Evolutionary conservation across 2,797 vertebrate species (phyloP).

Genomic region (Picus viridis): DNA sequence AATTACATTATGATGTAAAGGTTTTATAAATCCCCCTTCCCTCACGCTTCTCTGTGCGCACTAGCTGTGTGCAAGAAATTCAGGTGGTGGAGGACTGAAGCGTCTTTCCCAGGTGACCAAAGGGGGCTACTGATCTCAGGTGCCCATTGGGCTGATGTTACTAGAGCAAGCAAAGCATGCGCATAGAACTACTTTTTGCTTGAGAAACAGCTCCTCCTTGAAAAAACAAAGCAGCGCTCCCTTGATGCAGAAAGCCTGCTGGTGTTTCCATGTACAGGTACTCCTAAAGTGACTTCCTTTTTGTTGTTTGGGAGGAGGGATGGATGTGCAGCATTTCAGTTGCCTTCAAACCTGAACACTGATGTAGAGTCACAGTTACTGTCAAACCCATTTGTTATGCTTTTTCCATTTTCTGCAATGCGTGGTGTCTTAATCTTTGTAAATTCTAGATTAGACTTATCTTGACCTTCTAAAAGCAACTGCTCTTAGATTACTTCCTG

Average conservation of each 20-base stretch:
- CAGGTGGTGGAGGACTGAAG: background rate
- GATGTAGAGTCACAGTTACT: background rate
- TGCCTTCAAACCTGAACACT: background rate
- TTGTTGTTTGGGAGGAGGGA: background rate
- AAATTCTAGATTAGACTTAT: background rate
- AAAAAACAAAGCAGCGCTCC: background rate
- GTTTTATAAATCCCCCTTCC: background rate
- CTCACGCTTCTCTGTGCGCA: background rate
- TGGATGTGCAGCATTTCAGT: background rate
- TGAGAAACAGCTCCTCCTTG: background rate
- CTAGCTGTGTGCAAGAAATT: background rate
- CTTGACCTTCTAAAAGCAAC: constrained; percentile 19
- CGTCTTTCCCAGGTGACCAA: background rate
- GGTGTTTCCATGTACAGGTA: background rate
- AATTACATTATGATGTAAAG: background rate
- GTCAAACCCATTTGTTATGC: background rate
- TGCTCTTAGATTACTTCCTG: background rate
- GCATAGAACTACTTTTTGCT: background rate
- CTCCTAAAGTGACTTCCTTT: background rate
- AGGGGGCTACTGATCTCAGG: background rate
- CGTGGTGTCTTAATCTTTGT: constrained; percentile 12
- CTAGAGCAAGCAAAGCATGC: background rate
- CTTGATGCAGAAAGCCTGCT: background rate
- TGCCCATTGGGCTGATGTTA: background rate
- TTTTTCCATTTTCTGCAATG: background rate